Conservation (phyloP, 2,113 vertebrate genomes). For the Tor tambroides region DNA sequence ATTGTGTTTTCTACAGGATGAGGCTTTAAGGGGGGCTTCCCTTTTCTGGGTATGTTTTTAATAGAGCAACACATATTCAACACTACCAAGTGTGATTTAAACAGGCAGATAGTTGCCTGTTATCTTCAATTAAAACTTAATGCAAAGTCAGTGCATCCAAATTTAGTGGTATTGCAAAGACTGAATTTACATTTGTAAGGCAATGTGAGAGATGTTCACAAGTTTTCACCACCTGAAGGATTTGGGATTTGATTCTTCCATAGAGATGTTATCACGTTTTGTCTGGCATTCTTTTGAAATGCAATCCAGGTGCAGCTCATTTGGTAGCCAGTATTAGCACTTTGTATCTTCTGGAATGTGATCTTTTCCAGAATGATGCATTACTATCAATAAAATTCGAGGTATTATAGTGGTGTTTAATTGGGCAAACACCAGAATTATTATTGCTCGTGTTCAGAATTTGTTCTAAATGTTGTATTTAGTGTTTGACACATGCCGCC, state of each 20-base stretch:
- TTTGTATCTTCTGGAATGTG: conserved; percentile 53
- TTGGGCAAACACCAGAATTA: background rate
- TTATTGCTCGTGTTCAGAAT: background rate
- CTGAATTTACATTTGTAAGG: conserved; percentile 1
- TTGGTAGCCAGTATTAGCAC: conserved; percentile 55
- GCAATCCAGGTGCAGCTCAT: conserved; percentile 43
- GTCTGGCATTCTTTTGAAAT: conserved; percentile 49
- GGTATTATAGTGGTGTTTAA: background rate
- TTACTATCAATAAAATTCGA: background rate
- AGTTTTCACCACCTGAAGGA: background rate
- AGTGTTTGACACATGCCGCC: background rate
- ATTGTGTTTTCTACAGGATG: conserved; percentile 59
- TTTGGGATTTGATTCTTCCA: conserved; percentile 11
- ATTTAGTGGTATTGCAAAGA: background rate
- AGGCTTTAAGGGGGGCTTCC: conserved; percentile 23
- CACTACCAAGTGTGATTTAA: background rate
- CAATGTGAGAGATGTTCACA: background rate
- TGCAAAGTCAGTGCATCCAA: background rate
- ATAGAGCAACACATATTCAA: background rate
- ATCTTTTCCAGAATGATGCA: conserved; percentile 9
- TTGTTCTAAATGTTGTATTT: background rate
- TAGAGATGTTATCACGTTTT: conserved; percentile 44
- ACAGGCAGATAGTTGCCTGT: background rate
- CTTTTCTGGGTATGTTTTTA: background rate
- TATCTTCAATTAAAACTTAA: background rate